Evolutionary conservation across 2,888 invertebrate genomes (phyloP), one percentile per base, ranked within the genome.

Genomic region (Drosophila tripunctata): DNA sequence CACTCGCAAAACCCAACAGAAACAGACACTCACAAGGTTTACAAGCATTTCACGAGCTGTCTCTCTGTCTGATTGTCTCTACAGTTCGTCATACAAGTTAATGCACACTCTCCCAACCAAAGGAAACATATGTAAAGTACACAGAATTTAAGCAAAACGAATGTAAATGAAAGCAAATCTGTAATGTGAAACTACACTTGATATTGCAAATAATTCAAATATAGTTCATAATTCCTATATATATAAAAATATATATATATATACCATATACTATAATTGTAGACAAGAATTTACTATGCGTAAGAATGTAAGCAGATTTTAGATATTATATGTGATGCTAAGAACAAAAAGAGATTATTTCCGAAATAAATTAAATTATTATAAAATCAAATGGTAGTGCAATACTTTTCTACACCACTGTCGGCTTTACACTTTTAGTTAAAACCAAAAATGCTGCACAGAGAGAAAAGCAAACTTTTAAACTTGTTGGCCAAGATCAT

Each of bases 241-340:
- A n/a, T n/a, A n/a, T n/a, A n/a, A n/a, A n/a, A n/a, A n/a, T n/a
- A 52, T 31, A 52, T 19, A 44, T 19, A 48, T 17, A 19, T 12
- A 40, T 19, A 51, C 43, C n/a, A 43, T 15, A 43, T 19, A 65
- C 56, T 73, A 65, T 66, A 64, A 57, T 63, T 69, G 79, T 79
- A 79, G 78, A 65, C 66, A 69, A 69, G 83, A 82, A 78, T 82
- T 78, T 78, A 82, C 73, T 78, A 81, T 47, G 66, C 58, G 55
- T 77, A 78, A 78, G 77, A 45, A 61, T 47, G 36, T 79, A 67
- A 79, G 63, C 60, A 69, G 67, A 73, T 82, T 78, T 83, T 78
- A 78, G 76, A 73, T 63, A 79, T 80, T 74, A 60, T 77, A 77
- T 82, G 78, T 81, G 81, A 78, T 81, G 82, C 61, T 64, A 58